A percentile compares a stretch with the other conserved stretches of the same genome.
These are phyloP conservation scores for western clawed frog (Xenopus tropicalis) DNA, from an alignment of 2,113 vertebrate species.

Conservation along the genomic window DNA sequence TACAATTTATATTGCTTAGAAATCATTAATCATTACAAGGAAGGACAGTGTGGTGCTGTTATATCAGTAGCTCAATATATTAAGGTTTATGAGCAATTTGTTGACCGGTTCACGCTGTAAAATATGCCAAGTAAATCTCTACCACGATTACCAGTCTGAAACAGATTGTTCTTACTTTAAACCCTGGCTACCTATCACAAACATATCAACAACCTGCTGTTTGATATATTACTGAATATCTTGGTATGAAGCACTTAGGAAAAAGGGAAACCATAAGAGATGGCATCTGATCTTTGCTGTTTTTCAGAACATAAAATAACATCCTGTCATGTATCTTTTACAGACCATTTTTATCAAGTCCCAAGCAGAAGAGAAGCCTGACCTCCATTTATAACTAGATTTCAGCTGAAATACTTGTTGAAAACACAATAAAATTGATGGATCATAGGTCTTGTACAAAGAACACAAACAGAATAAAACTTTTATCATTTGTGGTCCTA, in stretches of 20 bases:
- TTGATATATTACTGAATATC: slow-evolving; percentile 48
- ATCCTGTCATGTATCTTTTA: slow-evolving; percentile 67
- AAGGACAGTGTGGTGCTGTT: slow-evolving; percentile 54
- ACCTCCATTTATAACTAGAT: slow-evolving; percentile 66
- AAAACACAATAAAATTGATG: slow-evolving; percentile 29
- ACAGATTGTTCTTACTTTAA: slow-evolving; percentile 58
- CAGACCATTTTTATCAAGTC: slow-evolving; percentile 70
- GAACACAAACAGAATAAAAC: no score
- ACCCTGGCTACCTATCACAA: slow-evolving; percentile 53
- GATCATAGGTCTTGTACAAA: slow-evolving; percentile 2
- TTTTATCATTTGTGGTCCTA: no score
- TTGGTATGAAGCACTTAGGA: slow-evolving; percentile 43
- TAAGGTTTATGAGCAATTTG: slow-evolving; percentile 57
- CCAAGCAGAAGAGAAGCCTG: slow-evolving; percentile 65
- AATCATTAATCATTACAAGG: slow-evolving; percentile 70
- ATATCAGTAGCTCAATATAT: slow-evolving; percentile 57
- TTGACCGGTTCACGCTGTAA: slow-evolving; percentile 50
- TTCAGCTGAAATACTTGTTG: slow-evolving; percentile 61
- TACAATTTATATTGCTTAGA: slow-evolving; percentile 59
- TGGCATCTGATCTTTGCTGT: slow-evolving; percentile 58
- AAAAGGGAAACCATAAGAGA: slow-evolving; percentile 45
- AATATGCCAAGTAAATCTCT: slow-evolving; percentile 52
- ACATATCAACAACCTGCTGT: slow-evolving; percentile 52
- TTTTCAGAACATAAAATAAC: slow-evolving; percentile 70
- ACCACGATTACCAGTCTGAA: slow-evolving; percentile 54